phyloP scores from a whole-genome alignment of 2,797 vertebrate genomes.

The Notolabrus celidotus region DNA sequence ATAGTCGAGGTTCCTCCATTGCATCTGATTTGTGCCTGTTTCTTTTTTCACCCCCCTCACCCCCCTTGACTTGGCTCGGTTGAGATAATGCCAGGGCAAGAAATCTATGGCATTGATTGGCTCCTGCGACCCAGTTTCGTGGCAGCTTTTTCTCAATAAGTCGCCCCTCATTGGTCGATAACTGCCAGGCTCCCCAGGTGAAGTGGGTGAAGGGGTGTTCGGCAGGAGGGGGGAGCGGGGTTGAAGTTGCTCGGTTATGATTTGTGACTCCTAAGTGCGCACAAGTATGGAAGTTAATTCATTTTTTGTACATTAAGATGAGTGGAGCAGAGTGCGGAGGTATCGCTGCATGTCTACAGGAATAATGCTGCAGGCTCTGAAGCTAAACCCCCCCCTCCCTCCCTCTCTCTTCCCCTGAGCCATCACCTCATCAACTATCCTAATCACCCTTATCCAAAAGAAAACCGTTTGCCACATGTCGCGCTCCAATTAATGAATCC shows the following conservation, averaged over 20 bases:
- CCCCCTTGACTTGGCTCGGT: conserved; percentile 46
- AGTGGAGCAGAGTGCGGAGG: conserved; percentile 62
- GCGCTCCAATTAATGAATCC: conserved; percentile 63
- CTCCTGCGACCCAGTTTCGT: conserved; percentile 82
- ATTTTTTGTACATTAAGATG: conserved; percentile 64
- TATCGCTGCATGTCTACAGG: conserved; percentile 61
- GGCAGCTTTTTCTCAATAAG: conserved; percentile 85
- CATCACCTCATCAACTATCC: conserved; percentile 76
- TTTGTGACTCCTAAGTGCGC: conserved; percentile 51
- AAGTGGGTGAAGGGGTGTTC: conserved; percentile 59
- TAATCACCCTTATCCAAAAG: conserved; percentile 74
- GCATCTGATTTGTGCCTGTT: conserved; percentile 75
- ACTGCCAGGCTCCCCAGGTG: conserved; percentile 73
- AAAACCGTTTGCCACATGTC: conserved; percentile 67
- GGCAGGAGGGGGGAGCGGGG: conserved; percentile 1
- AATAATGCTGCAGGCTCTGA: conserved; percentile 63
- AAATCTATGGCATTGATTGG: conserved; percentile 86
- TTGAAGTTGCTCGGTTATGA: conserved; percentile 51
- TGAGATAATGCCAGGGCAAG: conserved; percentile 81
- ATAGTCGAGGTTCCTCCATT: conserved; percentile 59
- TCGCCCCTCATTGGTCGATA: conserved; percentile 79
- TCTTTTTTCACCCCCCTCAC: conserved; percentile 35
- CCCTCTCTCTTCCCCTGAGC: conserved; percentile 38
- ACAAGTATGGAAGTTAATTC: conserved; percentile 48
- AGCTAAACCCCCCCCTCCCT: conserved; percentile 35